phyloP scores from a whole-genome alignment of 2,888 invertebrate genomes.

The Linnaemya tessellans region DNA sequence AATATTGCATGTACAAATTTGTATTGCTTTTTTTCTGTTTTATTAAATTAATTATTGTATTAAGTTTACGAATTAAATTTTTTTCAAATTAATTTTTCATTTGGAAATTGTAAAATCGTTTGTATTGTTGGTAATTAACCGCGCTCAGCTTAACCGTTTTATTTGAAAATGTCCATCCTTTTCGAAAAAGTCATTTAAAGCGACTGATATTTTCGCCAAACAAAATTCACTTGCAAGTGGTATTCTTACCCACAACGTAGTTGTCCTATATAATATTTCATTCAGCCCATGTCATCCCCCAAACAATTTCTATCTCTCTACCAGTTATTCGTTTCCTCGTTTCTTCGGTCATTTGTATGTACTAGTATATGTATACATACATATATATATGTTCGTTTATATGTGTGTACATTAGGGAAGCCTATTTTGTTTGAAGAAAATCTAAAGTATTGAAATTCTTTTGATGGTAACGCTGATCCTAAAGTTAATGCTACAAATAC shows the following conservation, averaged over 20 bases:
- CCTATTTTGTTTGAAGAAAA: no score
- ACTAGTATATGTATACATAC: background rate
- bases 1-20: background rate
- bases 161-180: conserved; percentile 75
- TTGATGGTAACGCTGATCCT: no score
- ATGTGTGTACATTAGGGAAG: background rate
- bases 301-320: conserved; percentile 39
- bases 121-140: conserved; percentile 46
- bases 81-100: conserved; percentile 39
- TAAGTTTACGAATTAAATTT: background rate
- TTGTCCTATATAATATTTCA: background rate
- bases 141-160: conserved; percentile 56
- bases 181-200: conserved; percentile 76
- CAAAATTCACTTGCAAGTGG: conserved; percentile 56
- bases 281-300: conserved; percentile 1
- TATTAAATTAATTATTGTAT: background rate
- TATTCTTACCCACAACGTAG: conserved; percentile 21
- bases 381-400: no score
- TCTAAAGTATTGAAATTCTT: no score
- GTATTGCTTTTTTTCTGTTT: conserved; percentile 15
- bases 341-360: conserved; percentile 45
- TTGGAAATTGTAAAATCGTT: conserved; percentile 27
- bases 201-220: conserved; percentile 75
- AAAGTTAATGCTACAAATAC: no score
- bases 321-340: conserved; percentile 35